Conservation (phyloP, 2,888 invertebrate species). For the Latheticus oryzae region DNA sequence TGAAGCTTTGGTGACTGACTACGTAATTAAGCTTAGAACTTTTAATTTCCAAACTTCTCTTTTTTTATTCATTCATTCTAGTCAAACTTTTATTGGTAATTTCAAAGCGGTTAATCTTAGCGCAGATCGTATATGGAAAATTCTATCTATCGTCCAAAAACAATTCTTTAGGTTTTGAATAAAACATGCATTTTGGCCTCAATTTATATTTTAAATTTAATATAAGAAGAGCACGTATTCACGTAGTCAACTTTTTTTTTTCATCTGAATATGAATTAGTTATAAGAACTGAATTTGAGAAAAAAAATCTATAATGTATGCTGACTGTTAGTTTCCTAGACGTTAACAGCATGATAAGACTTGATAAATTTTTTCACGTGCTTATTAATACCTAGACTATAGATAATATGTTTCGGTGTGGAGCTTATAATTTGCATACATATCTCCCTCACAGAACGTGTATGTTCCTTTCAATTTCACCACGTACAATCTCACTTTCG, state of each 20-base stretch:
- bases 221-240: conserved; percentile 31
- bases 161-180: conserved; percentile 27
- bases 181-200: conserved; percentile 23
- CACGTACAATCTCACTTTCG: conserved; percentile 48
- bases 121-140: conserved; percentile 15
- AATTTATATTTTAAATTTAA: conserved; percentile 38
- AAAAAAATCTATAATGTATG: conserved; percentile 22
- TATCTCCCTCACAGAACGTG: conserved; percentile 16
- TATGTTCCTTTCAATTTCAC: conserved; percentile 41
- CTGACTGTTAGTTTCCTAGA: conserved; percentile 13
- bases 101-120: conserved; percentile 14
- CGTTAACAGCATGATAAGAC: conserved; percentile 18
- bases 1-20: conserved; percentile 36
- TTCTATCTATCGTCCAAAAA: conserved; percentile 14
- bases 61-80: too few species aligned
- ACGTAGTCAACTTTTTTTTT: conserved; percentile 31
- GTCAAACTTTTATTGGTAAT: conserved; percentile 25
- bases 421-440: conserved; percentile 36
- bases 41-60: conserved; percentile 48
- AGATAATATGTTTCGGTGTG: conserved; percentile 16
- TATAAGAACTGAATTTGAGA: conserved; percentile 13
- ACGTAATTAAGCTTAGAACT: conserved; percentile 45
- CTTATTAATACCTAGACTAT: conserved; percentile 20
- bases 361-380: conserved; percentile 33
- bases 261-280: conserved; percentile 35